A percentile compares a stretch with the other conserved stretches of the same genome.
phyloP scores from a whole-genome alignment of 2,888 invertebrate genomes.

The Capitulum mitella region DNA sequence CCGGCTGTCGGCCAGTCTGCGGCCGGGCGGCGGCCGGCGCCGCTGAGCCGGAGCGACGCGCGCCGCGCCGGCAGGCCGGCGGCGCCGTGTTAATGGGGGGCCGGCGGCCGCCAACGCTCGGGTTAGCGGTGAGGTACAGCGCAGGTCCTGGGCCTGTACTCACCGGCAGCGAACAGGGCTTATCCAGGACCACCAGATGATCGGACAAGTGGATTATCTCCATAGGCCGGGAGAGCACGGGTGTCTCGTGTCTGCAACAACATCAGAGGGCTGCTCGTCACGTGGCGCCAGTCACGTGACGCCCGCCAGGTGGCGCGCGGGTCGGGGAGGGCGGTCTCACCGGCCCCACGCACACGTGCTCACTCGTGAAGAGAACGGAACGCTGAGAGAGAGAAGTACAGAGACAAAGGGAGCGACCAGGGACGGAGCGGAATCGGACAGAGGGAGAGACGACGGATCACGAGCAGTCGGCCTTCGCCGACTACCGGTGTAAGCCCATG shows the following conservation, averaged over 20 bases:
- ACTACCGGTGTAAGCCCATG: background rate
- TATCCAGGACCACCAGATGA: constrained; percentile 98
- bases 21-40: too few species aligned
- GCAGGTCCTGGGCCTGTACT: constrained; percentile 41
- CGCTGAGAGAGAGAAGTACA: background rate
- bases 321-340: background rate
- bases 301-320: constrained; percentile 17
- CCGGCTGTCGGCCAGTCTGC: too few species aligned
- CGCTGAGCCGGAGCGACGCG: too few species aligned
- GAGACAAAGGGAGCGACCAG: background rate
- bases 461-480: too few species aligned
- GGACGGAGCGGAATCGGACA: background rate
- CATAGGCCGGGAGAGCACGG: constrained; percentile 93
- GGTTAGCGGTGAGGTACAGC: constrained; percentile 15
- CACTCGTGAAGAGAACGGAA: background rate
- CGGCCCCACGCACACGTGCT: constrained; percentile 10
- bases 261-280: constrained; percentile 21
- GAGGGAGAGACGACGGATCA: background rate
- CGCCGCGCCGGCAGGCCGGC: too few species aligned
- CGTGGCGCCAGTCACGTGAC: background rate
- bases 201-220: constrained; percentile 96
- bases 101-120: too few species aligned
- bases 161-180: constrained; percentile 99
- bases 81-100: too few species aligned
- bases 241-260: constrained; percentile 92